Evolutionary conservation across 2,888 invertebrate species (phyloP), one percentile per base, ranked within the genome.

Genomic region (Oscheius myriophilus): DNA sequence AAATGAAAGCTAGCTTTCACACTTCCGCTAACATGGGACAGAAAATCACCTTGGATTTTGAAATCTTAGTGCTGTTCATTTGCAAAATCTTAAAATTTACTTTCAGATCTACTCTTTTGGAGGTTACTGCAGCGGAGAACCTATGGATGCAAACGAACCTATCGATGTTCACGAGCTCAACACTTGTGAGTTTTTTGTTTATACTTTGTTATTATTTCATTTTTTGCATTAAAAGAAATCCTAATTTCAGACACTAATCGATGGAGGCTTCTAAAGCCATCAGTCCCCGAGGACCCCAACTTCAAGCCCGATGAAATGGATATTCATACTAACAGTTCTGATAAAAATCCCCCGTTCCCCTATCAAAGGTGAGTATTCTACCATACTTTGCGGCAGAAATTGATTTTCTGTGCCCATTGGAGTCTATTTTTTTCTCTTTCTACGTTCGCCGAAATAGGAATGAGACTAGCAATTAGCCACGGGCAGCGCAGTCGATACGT

Each of bases 111-210:
- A 92, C 87, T 93, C 93, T 0, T 95, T 95, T 87, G 95, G 95
- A 46, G 95, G 95, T 33, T 95, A 94, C 87, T 94, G 93, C 86
- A 93, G 93, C 0, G 92, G 92, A 12, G 92, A 93, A 82, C 92
- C 93, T 84, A 93, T 92, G 83, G 85, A 86, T 25, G 82, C 80
- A 16, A 45, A 64, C 87, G 90, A 91, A 45, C 92, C 93, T 0
- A 94, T 95, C 86, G 94, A 95, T 86, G 92, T 95, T 1, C 93
- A 94, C 88, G 90, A 93, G 16, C 89, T 95, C 25, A 91, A 95
- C 85, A 93, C 93, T 64, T 89, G 91, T 87, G 90, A 91, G 72
- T 21, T 33, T 46, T 66, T 45, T 7, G 3, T 9, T 25, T n/a
- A n/a, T 42, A 33, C 53, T n/a, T 25, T 33, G 11, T 21, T 21